Conservation (phyloP, 2,113 vertebrate genomes). For the Bothrops jararaca region DNA sequence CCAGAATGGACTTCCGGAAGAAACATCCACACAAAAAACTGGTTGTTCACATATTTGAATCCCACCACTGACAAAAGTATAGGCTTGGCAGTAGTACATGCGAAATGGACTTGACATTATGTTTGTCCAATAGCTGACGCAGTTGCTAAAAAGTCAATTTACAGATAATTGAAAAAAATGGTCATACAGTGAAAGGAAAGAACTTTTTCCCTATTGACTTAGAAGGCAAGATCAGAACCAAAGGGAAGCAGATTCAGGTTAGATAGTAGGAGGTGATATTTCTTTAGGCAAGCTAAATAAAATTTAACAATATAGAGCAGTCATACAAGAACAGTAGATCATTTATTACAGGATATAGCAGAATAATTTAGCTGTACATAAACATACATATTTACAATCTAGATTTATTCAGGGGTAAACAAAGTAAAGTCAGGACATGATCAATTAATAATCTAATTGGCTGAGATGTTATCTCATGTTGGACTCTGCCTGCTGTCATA, state of each 20-base stretch:
- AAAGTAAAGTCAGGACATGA: background rate
- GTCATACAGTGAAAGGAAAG: background rate
- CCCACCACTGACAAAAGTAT: background rate
- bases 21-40: no score
- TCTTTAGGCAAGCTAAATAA: background rate
- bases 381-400: background rate
- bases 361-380: background rate
- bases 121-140: background rate
- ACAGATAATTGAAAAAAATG: background rate
- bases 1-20: no score
- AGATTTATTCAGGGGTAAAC: background rate
- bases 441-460: background rate
- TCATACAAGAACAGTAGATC: background rate
- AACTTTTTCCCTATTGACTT: background rate
- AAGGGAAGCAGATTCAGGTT: background rate
- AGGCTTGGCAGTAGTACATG: background rate
- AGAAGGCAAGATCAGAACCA: background rate
- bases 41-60: no score
- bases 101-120: background rate
- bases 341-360: background rate
- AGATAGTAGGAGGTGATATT: background rate
- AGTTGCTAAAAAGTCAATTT: background rate
- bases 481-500: no score
- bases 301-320: background rate
- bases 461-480: background rate